phyloP scores from a whole-genome alignment of 2,797 vertebrate genomes.

The Okamejei kenojei region DNA sequence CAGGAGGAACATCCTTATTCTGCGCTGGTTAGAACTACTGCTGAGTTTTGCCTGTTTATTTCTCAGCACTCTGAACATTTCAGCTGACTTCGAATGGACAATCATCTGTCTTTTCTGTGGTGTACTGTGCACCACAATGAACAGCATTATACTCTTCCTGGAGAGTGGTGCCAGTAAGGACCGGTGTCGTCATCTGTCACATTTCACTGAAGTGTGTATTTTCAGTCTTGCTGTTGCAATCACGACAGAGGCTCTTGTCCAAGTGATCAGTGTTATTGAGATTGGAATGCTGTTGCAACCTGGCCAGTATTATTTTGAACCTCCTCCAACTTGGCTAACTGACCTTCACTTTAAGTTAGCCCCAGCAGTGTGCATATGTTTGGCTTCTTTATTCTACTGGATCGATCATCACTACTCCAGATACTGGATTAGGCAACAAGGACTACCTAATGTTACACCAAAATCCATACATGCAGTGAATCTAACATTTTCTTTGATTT shows the following conservation, averaged over 20 bases:
- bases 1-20: neutral
- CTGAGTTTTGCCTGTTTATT: conserved; percentile 3
- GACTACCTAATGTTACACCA: neutral
- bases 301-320: conserved; percentile 23
- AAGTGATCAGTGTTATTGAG: conserved; percentile 5
- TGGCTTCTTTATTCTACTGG: conserved; percentile 10
- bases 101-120: conserved; percentile 28
- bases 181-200: conserved; percentile 20
- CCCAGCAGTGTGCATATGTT: neutral
- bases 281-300: conserved; percentile 18
- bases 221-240: conserved; percentile 22
- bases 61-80: neutral
- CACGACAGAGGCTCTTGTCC: conserved; percentile 6
- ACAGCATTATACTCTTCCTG: conserved; percentile 30
- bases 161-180: conserved; percentile 30
- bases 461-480: conserved; percentile 14
- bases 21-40: conserved; percentile 28
- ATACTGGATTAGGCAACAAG: neutral
- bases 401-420: conserved; percentile 20
- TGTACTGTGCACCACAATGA: conserved; percentile 27
- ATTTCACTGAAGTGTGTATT: conserved; percentile 25
- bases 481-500: conserved; percentile 30
- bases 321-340: neutral
- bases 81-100: conserved; percentile 23
- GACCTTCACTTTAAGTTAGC: neutral